Conservation (phyloP, 2,113 vertebrate genomes). For the Hippocampus guttulatus region DNA sequence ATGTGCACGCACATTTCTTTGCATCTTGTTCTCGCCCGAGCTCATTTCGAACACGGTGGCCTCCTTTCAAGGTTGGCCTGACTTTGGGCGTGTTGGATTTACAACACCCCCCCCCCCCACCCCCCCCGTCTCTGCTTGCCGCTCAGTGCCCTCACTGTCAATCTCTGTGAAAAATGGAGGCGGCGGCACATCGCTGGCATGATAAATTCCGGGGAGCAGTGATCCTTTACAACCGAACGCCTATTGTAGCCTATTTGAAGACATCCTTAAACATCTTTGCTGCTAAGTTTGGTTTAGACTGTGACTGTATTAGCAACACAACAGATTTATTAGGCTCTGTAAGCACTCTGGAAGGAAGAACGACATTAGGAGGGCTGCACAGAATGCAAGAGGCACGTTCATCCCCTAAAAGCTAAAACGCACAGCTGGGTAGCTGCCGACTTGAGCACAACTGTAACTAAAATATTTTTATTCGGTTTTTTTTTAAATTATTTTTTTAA, state of each 20-base stretch:
- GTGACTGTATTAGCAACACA: slow-evolving; percentile 58
- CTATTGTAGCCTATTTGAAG: slow-evolving; percentile 50
- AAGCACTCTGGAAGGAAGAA: slow-evolving; percentile 46
- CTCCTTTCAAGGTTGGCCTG: slow-evolving; percentile 65
- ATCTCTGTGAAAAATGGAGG: slow-evolving; percentile 60
- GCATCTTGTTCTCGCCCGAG: slow-evolving; percentile 30
- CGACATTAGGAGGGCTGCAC: slow-evolving; percentile 38
- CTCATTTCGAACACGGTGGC: slow-evolving; percentile 48
- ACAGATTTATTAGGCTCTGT: slow-evolving; percentile 61
- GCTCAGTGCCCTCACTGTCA: slow-evolving; percentile 65
- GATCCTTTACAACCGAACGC: slow-evolving; percentile 42
- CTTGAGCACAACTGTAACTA: slow-evolving; percentile 29
- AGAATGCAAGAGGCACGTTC: slow-evolving; percentile 42
- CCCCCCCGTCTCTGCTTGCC: slow-evolving; percentile 41
- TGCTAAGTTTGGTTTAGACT: slow-evolving; percentile 42
- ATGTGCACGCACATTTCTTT: slow-evolving; percentile 26
- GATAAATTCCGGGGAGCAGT: slow-evolving; percentile 52
- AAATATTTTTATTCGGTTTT: slow-evolving; percentile 30
- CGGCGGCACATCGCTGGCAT: slow-evolving; percentile 57
- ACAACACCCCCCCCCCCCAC: slow-evolving; percentile 32
- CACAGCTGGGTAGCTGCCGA: slow-evolving; percentile 34
- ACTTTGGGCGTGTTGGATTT: slow-evolving; percentile 68
- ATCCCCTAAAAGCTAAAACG: slow-evolving; percentile 35
- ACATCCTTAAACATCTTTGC: slow-evolving; percentile 39
- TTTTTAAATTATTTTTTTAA: neutral